These are phyloP conservation scores for Ylistrum balloti DNA, from an alignment of 1,140 invertebrate species.

Conservation along the genomic window DNA sequence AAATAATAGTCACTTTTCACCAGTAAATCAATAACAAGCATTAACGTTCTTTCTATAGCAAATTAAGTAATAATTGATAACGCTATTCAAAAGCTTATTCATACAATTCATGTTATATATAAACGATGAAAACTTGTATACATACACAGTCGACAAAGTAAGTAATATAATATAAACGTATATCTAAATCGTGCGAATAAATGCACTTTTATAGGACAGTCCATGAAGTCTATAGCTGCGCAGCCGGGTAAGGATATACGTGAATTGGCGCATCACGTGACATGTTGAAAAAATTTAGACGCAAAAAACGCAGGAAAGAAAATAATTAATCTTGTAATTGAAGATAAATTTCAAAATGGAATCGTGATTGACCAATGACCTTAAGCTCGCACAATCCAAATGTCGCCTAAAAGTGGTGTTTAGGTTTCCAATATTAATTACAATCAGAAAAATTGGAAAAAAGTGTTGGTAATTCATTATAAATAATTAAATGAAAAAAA, in stretches of 20 bases:
- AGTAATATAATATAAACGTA: background rate
- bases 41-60: background rate
- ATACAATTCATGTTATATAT: background rate
- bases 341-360: background rate
- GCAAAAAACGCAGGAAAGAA: background rate
- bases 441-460: too few relatives aligned
- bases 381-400: background rate
- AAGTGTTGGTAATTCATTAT: too few relatives aligned
- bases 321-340: background rate
- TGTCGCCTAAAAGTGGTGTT: background rate
- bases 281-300: background rate
- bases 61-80: too few relatives aligned
- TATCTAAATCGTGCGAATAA: background rate
- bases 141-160: background rate
- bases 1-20: background rate
- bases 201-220: background rate
- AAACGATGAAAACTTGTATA: background rate
- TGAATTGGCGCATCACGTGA: conserved; percentile 12
- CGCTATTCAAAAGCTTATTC: background rate
- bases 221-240: background rate
- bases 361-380: background rate
- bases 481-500: too few relatives aligned
- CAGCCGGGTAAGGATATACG: background rate
- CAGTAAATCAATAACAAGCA: background rate
- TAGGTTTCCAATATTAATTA: background rate